Base-by-base conservation (phyloP, 2,113 vertebrate species). In the Argyrosomus japonicus region DNA sequence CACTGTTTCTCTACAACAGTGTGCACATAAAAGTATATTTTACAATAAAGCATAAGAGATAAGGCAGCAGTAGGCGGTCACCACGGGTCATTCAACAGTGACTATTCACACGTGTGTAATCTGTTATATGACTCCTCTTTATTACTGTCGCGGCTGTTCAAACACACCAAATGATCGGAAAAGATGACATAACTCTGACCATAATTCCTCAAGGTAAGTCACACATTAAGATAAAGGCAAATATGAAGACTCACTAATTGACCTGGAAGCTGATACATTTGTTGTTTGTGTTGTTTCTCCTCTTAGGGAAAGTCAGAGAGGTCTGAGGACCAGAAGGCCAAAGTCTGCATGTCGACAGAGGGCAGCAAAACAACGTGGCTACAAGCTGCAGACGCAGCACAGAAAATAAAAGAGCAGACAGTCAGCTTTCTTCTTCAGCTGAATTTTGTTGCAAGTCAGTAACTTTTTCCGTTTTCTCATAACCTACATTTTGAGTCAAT, bases 211-310 rank as follows among this genome's bases (percentile, higher is more conserved):
- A 47, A 10, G 3, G 1, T 6, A 7, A 62, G 36, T 40, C 36
- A 40, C 36, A 40, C 10, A 12, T 45, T 0, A 32, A 51, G 25
- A 17, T 50, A 21, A 40, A 3, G 17, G 32, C 32, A 75, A 51
- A 18, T 53, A 51, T 54, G 14, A 54, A 9, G 56, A 10, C 10
- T 56, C 47, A 17, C 4, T 15, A 19, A 61, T 9, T 6, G 45
- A 58, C 17, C 17, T 58, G 21, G 45, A 45, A 48, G 21, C 56
- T 74, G 54, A 84, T 76, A 60, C 21, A 29, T 48, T 45, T 60
- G 14, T 36, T 70, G 43, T 36, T 32, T 32, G 47, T 70, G 25
- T 51, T n/a, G 32, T 17, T 43, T 7, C 0, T 36, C 4, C 29
- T 21, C 23, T 58, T 9, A 48, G 21, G 25, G 12, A 27, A 19